Conservation (phyloP, 1,140 invertebrate species). For the Diorhabda elongata region DNA sequence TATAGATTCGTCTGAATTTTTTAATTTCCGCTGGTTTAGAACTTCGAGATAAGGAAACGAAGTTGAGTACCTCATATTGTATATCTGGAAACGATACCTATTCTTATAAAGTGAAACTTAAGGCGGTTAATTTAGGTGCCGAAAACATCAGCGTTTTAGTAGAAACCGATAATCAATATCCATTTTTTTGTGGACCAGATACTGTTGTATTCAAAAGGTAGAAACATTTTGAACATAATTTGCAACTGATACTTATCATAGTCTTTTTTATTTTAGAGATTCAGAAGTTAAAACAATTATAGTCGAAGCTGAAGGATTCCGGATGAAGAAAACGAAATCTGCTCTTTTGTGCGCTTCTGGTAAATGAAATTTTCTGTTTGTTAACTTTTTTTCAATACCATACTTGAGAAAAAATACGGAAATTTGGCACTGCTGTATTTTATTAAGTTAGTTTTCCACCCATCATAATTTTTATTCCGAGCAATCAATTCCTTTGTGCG, state of each 20-base stretch:
- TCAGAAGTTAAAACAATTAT: constrained; percentile 52
- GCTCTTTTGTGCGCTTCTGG: constrained; percentile 50
- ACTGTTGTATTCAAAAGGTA: constrained; percentile 49
- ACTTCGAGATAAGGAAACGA: constrained; percentile 26
- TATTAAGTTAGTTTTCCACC: too few relatives aligned
- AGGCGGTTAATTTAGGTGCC: constrained; percentile 52
- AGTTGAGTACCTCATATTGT: constrained; percentile 44
- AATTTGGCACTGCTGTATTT: too few relatives aligned
- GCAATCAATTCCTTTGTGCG: too few relatives aligned
- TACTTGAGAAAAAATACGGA: too few relatives aligned
- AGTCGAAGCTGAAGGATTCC: constrained; percentile 58
- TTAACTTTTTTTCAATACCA: too few relatives aligned
- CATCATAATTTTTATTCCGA: too few relatives aligned
- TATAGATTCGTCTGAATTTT: constrained; percentile 44
- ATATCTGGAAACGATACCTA: constrained; percentile 47
- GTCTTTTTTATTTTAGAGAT: constrained; percentile 45
- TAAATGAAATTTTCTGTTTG: constrained; percentile 6
- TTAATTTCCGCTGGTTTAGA: constrained; percentile 50
- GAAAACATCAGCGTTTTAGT: constrained; percentile 60
- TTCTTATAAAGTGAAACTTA: constrained; percentile 52
- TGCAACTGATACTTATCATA: too few relatives aligned
- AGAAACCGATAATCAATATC: constrained; percentile 49
- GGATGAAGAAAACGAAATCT: constrained; percentile 50
- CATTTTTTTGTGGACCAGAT: constrained; percentile 51
- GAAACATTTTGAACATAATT: too few relatives aligned